phyloP scores from a whole-genome alignment of 2,888 invertebrate species.

The Graphium colonna region DNA sequence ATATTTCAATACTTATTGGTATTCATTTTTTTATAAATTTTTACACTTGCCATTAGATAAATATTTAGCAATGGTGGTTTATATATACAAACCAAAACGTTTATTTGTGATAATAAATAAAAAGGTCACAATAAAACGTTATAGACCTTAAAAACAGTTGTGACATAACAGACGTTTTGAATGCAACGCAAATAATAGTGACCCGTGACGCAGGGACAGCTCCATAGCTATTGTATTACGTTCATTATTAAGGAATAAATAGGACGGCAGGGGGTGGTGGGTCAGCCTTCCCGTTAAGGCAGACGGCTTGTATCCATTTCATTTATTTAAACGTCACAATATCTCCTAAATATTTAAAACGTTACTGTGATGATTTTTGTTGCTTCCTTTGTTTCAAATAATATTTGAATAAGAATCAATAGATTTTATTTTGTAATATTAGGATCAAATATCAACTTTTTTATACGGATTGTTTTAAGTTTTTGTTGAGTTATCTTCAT shows the following conservation, averaged over 20 bases:
- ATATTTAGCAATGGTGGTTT: too few species aligned
- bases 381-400: too few species aligned
- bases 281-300: slow-evolving; percentile 18
- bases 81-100: not conserved
- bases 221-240: not conserved
- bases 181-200: slow-evolving; percentile 6
- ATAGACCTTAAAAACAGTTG: not conserved
- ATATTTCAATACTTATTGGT: too few species aligned
- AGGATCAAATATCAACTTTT: too few species aligned
- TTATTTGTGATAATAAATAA: not conserved
- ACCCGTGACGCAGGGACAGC: slow-evolving; percentile 2
- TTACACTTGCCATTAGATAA: too few species aligned
- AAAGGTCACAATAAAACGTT: not conserved
- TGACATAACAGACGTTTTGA: not conserved
- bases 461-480: too few species aligned
- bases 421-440: too few species aligned
- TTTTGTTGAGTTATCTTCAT: not conserved
- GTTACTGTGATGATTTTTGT: too few species aligned
- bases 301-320: not conserved
- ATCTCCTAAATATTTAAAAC: not conserved
- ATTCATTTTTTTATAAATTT: too few species aligned
- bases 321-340: not conserved
- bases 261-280: slow-evolving; percentile 26
- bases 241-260: slow-evolving; percentile 5
- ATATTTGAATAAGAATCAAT: too few species aligned